phyloP scores from a whole-genome alignment of 2,797 vertebrate species.

The Aphelocoma californica region DNA sequence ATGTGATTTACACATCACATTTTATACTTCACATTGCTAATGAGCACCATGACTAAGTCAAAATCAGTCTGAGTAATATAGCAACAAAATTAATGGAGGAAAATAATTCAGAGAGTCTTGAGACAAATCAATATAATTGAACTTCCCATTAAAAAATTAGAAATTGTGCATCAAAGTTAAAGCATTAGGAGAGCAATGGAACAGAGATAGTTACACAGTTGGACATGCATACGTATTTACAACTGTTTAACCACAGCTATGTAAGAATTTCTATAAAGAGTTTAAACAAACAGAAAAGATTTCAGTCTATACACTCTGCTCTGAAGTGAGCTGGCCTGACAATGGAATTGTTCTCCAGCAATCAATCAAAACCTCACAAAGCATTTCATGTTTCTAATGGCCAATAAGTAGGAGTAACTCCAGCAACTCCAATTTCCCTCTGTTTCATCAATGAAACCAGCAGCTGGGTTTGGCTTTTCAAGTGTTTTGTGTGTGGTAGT shows the following conservation, averaged over 20 bases:
- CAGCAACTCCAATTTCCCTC: not conserved
- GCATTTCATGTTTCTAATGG: not conserved
- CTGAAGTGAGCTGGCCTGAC: not conserved
- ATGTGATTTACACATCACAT: not conserved
- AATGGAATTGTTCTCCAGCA: not conserved
- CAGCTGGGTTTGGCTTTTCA: not conserved
- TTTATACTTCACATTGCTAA: not conserved
- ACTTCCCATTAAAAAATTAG: not conserved
- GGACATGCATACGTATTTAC: not conserved
- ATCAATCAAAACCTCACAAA: conserved; percentile 30
- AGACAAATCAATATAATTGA: not conserved
- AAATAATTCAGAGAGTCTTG: not conserved
- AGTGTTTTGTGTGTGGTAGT: not conserved
- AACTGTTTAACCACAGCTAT: conserved; percentile 29
- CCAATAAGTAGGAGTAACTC: not conserved
- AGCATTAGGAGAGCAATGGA: not conserved
- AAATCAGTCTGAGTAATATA: not conserved
- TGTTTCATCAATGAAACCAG: not conserved
- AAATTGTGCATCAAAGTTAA: not conserved
- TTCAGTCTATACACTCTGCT: not conserved
- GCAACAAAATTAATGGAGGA: not conserved
- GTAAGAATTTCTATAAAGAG: conserved; percentile 29
- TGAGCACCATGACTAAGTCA: not conserved
- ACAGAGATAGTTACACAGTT: not conserved
- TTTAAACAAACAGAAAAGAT: conserved; percentile 32